Evolutionary conservation across 2,888 invertebrate species (phyloP), one percentile per base, ranked within the genome.

Genomic region (Artemia sinica): DNA sequence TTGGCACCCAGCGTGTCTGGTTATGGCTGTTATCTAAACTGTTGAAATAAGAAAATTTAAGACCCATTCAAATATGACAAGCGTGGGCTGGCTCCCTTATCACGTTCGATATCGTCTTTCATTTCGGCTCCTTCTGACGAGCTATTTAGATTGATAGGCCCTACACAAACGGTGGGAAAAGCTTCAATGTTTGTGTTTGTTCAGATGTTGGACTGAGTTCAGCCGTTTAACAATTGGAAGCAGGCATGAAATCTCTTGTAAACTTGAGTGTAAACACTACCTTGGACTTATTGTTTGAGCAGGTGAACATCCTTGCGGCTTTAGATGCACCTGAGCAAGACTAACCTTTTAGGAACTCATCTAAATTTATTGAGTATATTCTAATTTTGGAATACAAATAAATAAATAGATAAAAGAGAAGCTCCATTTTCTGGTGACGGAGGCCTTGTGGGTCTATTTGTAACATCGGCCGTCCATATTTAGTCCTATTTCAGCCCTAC

Each of bases 91-190:
- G 28, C 18, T 58, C 8, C 58, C 58, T 58, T 58, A 58, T 58
- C 58, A 14, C 9, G 14, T 18, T 58, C 14, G 58, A 58, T 58
- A 58, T 58, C 58, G 18, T 18, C 58, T 58, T 58, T 58, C 58
- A 58, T 58, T 58, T 58, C 58, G 58, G 58, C 58, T 9, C 58
- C 58, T 58, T 58, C 58, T 58, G 58, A 58, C 58, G 58, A 58
- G 58, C 58, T 58, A 58, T 58, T 58, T 58, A 58, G 58, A 58
- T 58, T 58, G 58, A 58, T 58, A 58, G 58, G 58, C 58, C 58
- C 18, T 14, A n/a, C n/a, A n/a, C n/a, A 58, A 58, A n/a, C 18
- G 58, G n/a, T n/a, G 58, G 58, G 18, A 58, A 58, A 58, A 9
- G 58, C 18, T 18, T 58, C 28, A 28, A 28, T 14, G 58, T 58